Conservation (phyloP, 2,888 invertebrate genomes). For the Trachelus stipa region DNA sequence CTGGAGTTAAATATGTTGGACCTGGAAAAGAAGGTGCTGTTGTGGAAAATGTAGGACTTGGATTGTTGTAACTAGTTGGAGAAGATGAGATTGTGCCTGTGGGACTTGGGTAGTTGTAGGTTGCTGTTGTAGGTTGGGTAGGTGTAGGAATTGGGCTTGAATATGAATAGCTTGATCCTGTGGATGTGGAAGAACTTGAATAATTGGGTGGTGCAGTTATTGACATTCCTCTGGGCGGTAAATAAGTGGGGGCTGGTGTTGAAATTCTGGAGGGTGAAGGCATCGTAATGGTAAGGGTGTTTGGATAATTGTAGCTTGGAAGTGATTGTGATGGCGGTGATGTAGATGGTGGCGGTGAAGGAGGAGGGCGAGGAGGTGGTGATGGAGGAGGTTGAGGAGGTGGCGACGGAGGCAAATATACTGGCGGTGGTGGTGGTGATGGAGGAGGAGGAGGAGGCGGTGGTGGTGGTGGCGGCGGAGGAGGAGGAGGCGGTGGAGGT, state of each 20-base stretch:
- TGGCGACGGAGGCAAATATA: neutral
- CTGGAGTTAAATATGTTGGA: slow-evolving; percentile 17
- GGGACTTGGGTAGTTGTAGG: slow-evolving; percentile 17
- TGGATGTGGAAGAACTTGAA: slow-evolving; percentile 3
- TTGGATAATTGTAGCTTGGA: slow-evolving; percentile 15
- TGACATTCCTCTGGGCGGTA: slow-evolving; percentile 32
- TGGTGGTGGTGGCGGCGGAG: slow-evolving; percentile 4
- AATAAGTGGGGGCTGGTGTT: slow-evolving; percentile 27
- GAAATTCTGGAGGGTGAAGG: slow-evolving; percentile 10
- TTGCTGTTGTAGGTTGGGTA: neutral
- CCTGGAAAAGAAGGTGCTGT: slow-evolving; percentile 15
- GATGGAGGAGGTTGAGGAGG: slow-evolving; percentile 17
- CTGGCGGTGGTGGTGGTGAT: neutral
- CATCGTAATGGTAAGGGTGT: slow-evolving; percentile 7
- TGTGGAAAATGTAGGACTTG: slow-evolving; percentile 2
- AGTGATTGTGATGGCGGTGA: slow-evolving; percentile 12
- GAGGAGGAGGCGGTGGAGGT: neutral
- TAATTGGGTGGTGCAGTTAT: slow-evolving; percentile 2
- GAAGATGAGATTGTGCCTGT: slow-evolving; percentile 1
- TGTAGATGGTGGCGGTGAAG: slow-evolving; percentile 16
- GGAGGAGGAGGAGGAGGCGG: neutral
- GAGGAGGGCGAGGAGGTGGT: slow-evolving; percentile 18
- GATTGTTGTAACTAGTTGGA: slow-evolving; percentile 18
- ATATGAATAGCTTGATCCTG: slow-evolving; percentile 2
- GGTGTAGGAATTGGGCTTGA: neutral